Evolutionary conservation across 2,113 vertebrate genomes (phyloP), one percentile per base, ranked within the genome.

Genomic region (Passer montanus): DNA sequence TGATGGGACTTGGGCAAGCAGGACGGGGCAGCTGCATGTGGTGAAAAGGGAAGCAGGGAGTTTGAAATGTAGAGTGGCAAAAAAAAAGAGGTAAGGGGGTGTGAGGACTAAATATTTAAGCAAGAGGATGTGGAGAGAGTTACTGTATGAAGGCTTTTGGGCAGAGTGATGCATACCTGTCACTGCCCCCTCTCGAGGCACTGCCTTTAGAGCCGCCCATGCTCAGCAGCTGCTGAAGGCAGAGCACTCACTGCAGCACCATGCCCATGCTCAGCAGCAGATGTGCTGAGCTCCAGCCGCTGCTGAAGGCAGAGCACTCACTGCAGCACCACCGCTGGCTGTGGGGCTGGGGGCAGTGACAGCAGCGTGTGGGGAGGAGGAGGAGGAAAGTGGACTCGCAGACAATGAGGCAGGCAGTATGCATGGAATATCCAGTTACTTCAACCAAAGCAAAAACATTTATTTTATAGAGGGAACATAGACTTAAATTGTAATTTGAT

Each of bases 401-500:
- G 83, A 39, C 87, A 30, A 3, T 16, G 49, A 56, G 76, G 9
- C n/a, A 4, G 8, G 12, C 8, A 14, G 63, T 15, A 11, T 44
- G 77, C 30, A 2, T 2, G 30, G 73, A 74, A 67, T 14, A 75
- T 31, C 82, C 82, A 47, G 26, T 62, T 37, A 69, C 53, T 58
- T 72, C 91, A 86, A 89, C 88, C 93, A 94, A 53, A 86, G 72
- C 94, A 67, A 56, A 56, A 88, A 15, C 47, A 2, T 83, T 90
- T 31, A 8, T 80, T 47, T 66, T 74, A 6, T 30, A 83, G 89
- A 39, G 58, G 82, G 52, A 64, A 58, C 84, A 24, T 41, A 27
- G 69, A 88, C 62, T 89, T 66, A 50, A 72, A 66, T 64, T 60
- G 60, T 44, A 12, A 33, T 92, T 88, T 56, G 77, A 92, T 93